Percentiles rank a stretch among this genome's conserved stretches.
Conservation (phyloP, 2,797 vertebrate genomes). For the Halcyon smyrnensis region DNA sequence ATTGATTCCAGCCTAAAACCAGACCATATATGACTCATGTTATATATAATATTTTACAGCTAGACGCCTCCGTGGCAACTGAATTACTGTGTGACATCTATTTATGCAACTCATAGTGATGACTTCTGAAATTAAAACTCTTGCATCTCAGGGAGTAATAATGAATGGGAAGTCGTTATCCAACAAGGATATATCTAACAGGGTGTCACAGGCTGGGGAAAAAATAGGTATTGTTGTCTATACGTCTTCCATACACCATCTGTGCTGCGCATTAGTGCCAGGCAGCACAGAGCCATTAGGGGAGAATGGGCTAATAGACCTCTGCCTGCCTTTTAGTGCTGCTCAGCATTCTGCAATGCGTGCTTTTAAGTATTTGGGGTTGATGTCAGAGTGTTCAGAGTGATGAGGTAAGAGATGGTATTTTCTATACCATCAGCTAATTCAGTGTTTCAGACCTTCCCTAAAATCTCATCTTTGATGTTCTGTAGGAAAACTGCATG, state of each 20-base stretch:
- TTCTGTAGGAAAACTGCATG: not conserved
- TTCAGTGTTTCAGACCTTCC: not conserved
- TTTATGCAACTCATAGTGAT: not conserved
- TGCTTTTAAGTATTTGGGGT: not conserved
- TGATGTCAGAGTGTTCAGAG: rapidly evolving
- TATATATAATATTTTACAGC: not conserved
- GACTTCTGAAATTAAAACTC: not conserved
- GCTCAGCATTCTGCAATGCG: not conserved
- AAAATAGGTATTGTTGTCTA: not conserved
- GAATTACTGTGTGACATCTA: not conserved
- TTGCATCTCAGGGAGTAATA: not conserved
- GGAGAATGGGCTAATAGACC: not conserved
- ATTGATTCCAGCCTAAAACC: not conserved
- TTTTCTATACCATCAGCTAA: not conserved
- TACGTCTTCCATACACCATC: not conserved
- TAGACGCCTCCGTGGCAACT: not conserved
- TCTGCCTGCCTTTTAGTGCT: not conserved
- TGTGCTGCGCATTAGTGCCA: not conserved
- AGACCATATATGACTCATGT: not conserved
- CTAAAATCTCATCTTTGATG: not conserved
- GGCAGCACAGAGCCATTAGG: not conserved
- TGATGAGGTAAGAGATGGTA: not conserved
- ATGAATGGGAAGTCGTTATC: not conserved
- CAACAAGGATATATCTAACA: not conserved
- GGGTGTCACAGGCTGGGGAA: not conserved